Evolutionary conservation across 2,888 invertebrate genomes (phyloP).

Genomic region (Aleiodes leptofemur): DNA sequence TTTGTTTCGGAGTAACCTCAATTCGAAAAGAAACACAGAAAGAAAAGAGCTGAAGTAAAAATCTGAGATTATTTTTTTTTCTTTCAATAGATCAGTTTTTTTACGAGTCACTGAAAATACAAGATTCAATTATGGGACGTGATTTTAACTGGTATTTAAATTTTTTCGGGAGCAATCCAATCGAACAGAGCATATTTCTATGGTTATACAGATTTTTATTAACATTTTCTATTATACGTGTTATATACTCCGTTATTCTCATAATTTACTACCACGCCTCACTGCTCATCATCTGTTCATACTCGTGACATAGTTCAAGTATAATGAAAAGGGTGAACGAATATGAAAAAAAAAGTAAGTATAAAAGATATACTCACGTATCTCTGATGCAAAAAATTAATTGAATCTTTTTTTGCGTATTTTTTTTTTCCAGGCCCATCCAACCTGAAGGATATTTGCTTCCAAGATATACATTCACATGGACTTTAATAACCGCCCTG

Average conservation of each 20-base stretch:
- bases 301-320: constrained; percentile 19
- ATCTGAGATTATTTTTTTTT: constrained; percentile 34
- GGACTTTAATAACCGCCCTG: no score
- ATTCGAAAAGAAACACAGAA: background rate
- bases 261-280: constrained; percentile 68
- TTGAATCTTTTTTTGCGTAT: background rate
- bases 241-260: constrained; percentile 62
- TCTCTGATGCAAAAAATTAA: background rate
- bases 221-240: constrained; percentile 60
- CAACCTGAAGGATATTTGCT: no score
- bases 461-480: no score
- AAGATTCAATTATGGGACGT: constrained; percentile 43
- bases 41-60: no score
- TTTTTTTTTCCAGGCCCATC: background rate
- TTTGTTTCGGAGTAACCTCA: constrained; percentile 52
- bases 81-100: constrained; percentile 12
- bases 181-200: constrained; percentile 54
- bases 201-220: constrained; percentile 61
- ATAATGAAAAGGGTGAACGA: constrained; percentile 11
- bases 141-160: constrained; percentile 42
- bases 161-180: constrained; percentile 51
- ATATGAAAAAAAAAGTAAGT: background rate
- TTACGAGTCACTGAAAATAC: background rate
- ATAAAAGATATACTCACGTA: background rate
- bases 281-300: constrained; percentile 62